Conservation (phyloP, 2,113 vertebrate species). For the Prionailurus bengalensis region DNA sequence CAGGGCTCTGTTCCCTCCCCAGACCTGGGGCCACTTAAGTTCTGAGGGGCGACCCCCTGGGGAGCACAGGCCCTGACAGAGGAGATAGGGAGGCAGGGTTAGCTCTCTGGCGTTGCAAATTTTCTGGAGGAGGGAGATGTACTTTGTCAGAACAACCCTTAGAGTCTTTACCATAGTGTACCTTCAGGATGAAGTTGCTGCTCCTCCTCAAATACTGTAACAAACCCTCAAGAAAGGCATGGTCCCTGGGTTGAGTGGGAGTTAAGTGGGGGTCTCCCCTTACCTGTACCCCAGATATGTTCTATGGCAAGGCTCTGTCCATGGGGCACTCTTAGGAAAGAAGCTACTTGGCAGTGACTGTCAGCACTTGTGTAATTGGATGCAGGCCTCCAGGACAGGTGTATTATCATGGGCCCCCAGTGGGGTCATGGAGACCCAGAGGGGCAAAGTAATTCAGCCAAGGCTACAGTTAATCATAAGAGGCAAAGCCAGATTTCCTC, state of each 20-base stretch:
- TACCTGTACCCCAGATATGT: too few species aligned
- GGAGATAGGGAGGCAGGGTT: too few species aligned
- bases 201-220: too few species aligned
- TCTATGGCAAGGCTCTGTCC: not conserved
- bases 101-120: too few species aligned
- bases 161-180: not conserved
- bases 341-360: not conserved
- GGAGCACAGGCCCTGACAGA: too few species aligned
- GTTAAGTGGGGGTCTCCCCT: not conserved
- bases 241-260: too few species aligned
- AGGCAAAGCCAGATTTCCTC: not conserved
- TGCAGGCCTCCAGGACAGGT: too few species aligned
- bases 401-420: too few species aligned
- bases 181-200: rapidly evolving
- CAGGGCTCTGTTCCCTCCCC: not conserved
- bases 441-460: not conserved
- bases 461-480: not conserved
- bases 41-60: too few species aligned
- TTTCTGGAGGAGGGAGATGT: not conserved
- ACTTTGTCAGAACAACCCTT: not conserved
- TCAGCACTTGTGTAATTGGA: not conserved
- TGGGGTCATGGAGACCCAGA: not conserved
- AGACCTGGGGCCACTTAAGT: not conserved
- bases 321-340: not conserved
- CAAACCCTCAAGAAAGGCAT: not conserved